phyloP scores from a whole-genome alignment of 2,797 vertebrate species.

The Catharus ustulatus region DNA sequence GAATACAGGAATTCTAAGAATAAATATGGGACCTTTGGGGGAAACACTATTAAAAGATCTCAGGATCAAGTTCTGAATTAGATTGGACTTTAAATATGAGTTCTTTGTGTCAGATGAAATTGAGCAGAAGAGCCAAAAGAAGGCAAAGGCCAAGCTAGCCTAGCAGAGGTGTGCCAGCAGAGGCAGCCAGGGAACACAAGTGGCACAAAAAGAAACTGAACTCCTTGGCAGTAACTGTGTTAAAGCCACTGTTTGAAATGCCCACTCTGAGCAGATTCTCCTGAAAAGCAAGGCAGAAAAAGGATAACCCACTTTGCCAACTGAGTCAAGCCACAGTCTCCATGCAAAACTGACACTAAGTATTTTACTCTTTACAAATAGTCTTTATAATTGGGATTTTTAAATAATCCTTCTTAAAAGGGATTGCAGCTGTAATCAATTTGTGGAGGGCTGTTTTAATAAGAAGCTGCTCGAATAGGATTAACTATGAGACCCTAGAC shows the following conservation, averaged over 20 bases:
- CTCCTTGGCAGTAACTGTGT: neutral
- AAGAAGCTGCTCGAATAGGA: slow-evolving; percentile 69
- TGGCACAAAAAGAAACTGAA: neutral
- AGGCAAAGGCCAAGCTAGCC: neutral
- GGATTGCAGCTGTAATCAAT: slow-evolving; percentile 78
- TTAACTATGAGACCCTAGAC: slow-evolving; percentile 71
- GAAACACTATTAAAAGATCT: neutral
- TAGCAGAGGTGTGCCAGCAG: neutral
- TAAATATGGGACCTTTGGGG: neutral
- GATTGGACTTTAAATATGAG: neutral
- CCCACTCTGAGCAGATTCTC: slow-evolving; percentile 8
- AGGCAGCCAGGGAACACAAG: neutral
- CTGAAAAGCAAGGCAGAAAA: slow-evolving; percentile 47
- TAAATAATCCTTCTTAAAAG: slow-evolving; percentile 77
- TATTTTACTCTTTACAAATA: slow-evolving; percentile 68
- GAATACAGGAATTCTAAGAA: neutral
- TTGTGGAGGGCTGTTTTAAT: slow-evolving; percentile 73
- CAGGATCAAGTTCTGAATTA: neutral
- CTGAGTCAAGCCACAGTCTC: slow-evolving; percentile 39
- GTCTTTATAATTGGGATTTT: slow-evolving; percentile 76
- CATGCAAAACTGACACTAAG: slow-evolving; percentile 62
- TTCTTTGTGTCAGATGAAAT: neutral
- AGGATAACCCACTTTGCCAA: slow-evolving; percentile 62
- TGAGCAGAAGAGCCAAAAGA: neutral
- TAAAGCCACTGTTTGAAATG: slow-evolving; percentile 3